Evolutionary conservation across 2,797 vertebrate genomes (phyloP).

Genomic region (Clarias laeviceps): DNA sequence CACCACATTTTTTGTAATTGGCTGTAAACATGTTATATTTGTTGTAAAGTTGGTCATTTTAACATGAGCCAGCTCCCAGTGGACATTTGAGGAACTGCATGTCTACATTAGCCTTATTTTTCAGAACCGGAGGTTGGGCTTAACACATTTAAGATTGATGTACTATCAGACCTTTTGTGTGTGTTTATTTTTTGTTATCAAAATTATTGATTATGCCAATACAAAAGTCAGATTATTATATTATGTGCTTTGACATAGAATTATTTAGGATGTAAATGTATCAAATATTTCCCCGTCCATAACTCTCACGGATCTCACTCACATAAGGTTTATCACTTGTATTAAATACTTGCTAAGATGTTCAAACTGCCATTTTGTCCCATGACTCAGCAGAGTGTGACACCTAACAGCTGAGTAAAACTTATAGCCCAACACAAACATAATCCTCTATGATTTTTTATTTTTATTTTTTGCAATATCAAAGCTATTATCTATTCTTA

Average conservation of each 20-base stretch:
- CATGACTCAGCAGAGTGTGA: constrained; percentile 42
- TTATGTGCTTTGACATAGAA: not conserved
- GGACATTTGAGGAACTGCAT: too few species aligned
- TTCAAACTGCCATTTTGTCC: constrained; percentile 45
- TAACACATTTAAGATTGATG: not conserved
- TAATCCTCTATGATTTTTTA: too few species aligned
- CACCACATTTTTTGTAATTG: too few species aligned
- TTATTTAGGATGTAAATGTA: not conserved
- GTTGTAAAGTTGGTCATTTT: too few species aligned
- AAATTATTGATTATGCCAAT: too few species aligned
- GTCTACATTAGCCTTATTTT: too few species aligned
- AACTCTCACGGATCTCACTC: not conserved
- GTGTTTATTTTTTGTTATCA: not conserved
- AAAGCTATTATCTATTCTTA: not conserved
- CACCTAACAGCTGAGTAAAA: not conserved
- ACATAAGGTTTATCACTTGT: not conserved
- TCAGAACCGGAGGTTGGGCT: too few species aligned
- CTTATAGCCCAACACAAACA: not conserved
- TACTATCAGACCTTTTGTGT: not conserved
- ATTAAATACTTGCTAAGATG: not conserved
- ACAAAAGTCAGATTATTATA: not conserved
- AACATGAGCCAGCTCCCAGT: too few species aligned
- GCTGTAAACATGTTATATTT: too few species aligned
- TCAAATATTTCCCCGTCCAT: too few species aligned
- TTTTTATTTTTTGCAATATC: not conserved